phyloP scores from a whole-genome alignment of 2,888 invertebrate species.

The Atrina japonica region DNA sequence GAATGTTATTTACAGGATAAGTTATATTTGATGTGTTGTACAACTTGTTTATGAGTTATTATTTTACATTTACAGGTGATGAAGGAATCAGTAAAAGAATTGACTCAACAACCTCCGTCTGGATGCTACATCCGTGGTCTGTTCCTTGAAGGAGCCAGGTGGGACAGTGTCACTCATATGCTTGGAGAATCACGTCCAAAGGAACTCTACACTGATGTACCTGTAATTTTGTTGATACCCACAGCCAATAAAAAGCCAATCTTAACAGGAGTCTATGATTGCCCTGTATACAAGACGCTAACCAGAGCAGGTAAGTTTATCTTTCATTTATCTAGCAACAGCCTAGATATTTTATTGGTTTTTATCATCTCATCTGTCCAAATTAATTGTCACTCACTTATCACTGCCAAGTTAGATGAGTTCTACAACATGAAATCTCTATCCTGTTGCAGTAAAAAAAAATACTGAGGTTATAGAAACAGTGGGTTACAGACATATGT shows the following conservation, averaged over 20 bases:
- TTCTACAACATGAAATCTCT: too few species aligned
- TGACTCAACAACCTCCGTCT: constrained; percentile 75
- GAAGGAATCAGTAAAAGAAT: constrained; percentile 64
- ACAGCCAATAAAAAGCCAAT: constrained; percentile 84
- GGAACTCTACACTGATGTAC: constrained; percentile 84
- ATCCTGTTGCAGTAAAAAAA: too few species aligned
- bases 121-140: constrained; percentile 81
- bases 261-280: constrained; percentile 82
- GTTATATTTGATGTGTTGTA: too few species aligned
- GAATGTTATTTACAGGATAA: too few species aligned
- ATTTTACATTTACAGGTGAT: constrained; percentile 64
- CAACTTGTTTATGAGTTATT: too few species aligned
- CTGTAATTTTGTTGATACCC: constrained; percentile 87
- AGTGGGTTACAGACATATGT: too few species aligned
- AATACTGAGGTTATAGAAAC: too few species aligned
- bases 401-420: too few species aligned
- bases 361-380: too few species aligned
- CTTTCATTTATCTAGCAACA: too few species aligned
- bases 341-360: too few species aligned
- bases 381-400: too few species aligned
- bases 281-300: constrained; percentile 86
- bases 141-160: constrained; percentile 79
- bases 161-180: constrained; percentile 70
- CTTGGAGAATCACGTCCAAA: constrained; percentile 79
- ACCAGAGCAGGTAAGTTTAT: constrained; percentile 82